Evolutionary conservation across 2,113 vertebrate genomes (phyloP), one percentile per base, ranked within the genome.

Genomic region (Chroicocephalus ridibundus): DNA sequence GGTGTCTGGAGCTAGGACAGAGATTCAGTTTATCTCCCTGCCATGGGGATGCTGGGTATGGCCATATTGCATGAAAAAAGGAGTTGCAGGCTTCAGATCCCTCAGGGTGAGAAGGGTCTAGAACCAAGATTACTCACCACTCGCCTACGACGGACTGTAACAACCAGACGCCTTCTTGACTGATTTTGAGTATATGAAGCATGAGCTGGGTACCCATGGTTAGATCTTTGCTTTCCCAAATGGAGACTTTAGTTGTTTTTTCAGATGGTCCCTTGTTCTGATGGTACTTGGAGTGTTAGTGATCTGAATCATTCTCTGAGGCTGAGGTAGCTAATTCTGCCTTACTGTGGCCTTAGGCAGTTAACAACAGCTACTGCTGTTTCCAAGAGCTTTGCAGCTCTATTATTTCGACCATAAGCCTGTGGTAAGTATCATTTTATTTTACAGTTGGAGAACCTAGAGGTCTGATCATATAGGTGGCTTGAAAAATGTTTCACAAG

Each of bases 61-160:
- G 64, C 18, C 54, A 10, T 19, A 17, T 3, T 69, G 46, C 3
- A 2, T 62, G 49, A 46, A 52, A 80, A 77, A 10, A 36, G 36
- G 34, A 69, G 36, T 2, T 5, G 9, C 8, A 86, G 46, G 46
- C 55, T 89, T 52, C 31, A 84, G 83, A 66, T 46, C 46, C 21
- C 22, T 83, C 26, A 27, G 58, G 7, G 5, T 47, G 13, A 88
- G 49, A 38, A 72, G 36, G 7, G 3, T 40, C 40, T 61, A 34
- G 36, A 77, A 65, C 20, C 10, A 24, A 52, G 15, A 42, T 81
- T 80, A 80, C 7, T 44, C 16, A 65, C 11, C 14, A 34, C 14
- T 82, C 1, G 0, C 31, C 15, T 49, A 34, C 2, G 0, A 49
- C 1, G 2, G 65, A 78, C 42, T 77, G 57, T 55, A 64, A 29